These are phyloP conservation scores for Nematopogon swammerdamellus DNA, from an alignment of 2,888 invertebrate genomes.

Conservation along the genomic window DNA sequence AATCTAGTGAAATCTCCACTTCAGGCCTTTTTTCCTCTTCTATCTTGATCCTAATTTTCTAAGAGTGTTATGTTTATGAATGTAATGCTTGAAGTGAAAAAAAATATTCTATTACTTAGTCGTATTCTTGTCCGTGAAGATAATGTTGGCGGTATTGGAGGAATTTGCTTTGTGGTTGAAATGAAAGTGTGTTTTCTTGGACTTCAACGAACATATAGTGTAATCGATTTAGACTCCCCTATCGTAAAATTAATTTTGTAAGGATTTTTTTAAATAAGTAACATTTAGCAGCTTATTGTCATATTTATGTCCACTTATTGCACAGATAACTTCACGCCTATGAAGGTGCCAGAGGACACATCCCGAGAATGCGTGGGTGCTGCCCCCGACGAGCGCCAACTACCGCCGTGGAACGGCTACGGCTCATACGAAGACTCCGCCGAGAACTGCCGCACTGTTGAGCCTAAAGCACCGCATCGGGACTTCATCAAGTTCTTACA, in stretches of 20 bases:
- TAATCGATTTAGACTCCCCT: too few relatives aligned
- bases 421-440: slow-evolving; percentile 89
- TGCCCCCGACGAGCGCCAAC: slow-evolving; percentile 32
- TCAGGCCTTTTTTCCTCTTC: too few relatives aligned
- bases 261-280: neutral
- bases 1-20: too few relatives aligned
- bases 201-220: too few relatives aligned
- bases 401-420: slow-evolving; percentile 90
- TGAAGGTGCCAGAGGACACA: slow-evolving; percentile 42
- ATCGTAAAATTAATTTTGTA: neutral
- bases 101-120: too few relatives aligned
- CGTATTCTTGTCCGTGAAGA: too few relatives aligned
- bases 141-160: too few relatives aligned
- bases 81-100: too few relatives aligned
- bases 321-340: slow-evolving; percentile 63
- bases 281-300: too few relatives aligned
- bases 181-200: too few relatives aligned
- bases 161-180: too few relatives aligned
- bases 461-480: slow-evolving; percentile 71
- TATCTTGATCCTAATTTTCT: neutral
- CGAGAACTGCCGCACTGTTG: slow-evolving; percentile 77
- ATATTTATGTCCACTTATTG: slow-evolving; percentile 12
- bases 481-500: slow-evolving; percentile 79
- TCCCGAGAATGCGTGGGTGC: slow-evolving; percentile 24
- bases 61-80: too few relatives aligned